Conservation (phyloP, 1,140 invertebrate species). For the Cyrtorhinus lividipennis region DNA sequence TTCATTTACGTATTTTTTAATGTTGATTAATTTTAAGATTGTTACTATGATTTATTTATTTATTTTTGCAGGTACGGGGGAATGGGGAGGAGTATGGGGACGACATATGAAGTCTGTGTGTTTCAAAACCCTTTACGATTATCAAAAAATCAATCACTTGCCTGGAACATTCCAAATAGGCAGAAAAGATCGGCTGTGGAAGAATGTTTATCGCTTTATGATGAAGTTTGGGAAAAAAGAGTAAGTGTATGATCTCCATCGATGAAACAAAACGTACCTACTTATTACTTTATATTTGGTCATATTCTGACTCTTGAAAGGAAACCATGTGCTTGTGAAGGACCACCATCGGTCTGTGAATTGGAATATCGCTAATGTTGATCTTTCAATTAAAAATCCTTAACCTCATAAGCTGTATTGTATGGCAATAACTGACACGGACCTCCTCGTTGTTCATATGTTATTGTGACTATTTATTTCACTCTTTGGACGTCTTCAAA, state of each 20-base stretch:
- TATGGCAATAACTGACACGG: no score
- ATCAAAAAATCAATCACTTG: constrained; percentile 94
- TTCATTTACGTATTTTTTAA: background rate
- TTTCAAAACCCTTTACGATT: constrained; percentile 63
- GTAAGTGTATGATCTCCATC: constrained; percentile 25
- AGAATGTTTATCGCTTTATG: constrained; percentile 64
- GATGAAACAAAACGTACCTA: no score
- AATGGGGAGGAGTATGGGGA: constrained; percentile 67
- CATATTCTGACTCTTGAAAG: no score
- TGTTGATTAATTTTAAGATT: background rate
- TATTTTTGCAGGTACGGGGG: constrained; percentile 38
- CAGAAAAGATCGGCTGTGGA: constrained; percentile 87
- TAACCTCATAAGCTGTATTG: no score
- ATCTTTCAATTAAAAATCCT: no score
- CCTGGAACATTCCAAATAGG: constrained; percentile 95
- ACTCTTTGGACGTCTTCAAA: no score
- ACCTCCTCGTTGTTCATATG: no score
- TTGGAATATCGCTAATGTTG: no score
- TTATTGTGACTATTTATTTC: no score
- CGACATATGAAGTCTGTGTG: constrained; percentile 64
- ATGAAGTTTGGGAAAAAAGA: constrained; percentile 57
- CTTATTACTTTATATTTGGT: no score
- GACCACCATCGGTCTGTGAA: no score
- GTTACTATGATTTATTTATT: background rate
- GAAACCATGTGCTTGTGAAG: no score